These are phyloP conservation scores for Trachelus tabidus DNA, from an alignment of 2,888 invertebrate genomes.

Conservation along the genomic window DNA sequence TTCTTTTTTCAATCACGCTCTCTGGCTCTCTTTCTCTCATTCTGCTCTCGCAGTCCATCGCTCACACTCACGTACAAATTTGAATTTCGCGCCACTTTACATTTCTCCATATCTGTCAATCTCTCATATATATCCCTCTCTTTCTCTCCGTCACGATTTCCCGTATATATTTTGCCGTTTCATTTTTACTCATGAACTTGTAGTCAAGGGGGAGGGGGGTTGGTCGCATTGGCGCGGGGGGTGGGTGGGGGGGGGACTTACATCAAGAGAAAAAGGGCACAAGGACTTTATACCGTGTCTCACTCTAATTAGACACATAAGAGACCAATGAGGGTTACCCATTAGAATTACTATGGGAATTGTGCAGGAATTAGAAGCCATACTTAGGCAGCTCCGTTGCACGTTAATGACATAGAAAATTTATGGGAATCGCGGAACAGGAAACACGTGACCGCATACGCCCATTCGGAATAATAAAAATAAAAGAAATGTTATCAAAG, in stretches of 20 bases:
- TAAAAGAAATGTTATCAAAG: too few relatives aligned
- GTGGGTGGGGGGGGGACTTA: constrained; percentile 18
- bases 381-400: too few relatives aligned
- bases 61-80: constrained; percentile 9
- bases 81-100: neutral
- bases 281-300: constrained; percentile 1
- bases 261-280: constrained; percentile 12
- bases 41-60: neutral
- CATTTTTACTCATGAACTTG: constrained; percentile 54
- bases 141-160: constrained; percentile 5
- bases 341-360: too few relatives aligned
- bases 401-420: too few relatives aligned
- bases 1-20: constrained; percentile 17
- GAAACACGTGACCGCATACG: too few relatives aligned
- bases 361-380: too few relatives aligned
- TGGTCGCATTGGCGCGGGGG: constrained; percentile 20
- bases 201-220: constrained; percentile 60
- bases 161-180: constrained; percentile 2
- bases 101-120: too few relatives aligned
- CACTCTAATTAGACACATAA: too few relatives aligned
- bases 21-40: constrained; percentile 7
- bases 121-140: constrained; percentile 5
- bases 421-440: too few relatives aligned
- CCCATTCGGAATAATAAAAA: too few relatives aligned
- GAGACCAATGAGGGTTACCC: too few relatives aligned